Base-by-base conservation (phyloP, 2,797 vertebrate genomes). In the Oreonectes daqikongensis region DNA sequence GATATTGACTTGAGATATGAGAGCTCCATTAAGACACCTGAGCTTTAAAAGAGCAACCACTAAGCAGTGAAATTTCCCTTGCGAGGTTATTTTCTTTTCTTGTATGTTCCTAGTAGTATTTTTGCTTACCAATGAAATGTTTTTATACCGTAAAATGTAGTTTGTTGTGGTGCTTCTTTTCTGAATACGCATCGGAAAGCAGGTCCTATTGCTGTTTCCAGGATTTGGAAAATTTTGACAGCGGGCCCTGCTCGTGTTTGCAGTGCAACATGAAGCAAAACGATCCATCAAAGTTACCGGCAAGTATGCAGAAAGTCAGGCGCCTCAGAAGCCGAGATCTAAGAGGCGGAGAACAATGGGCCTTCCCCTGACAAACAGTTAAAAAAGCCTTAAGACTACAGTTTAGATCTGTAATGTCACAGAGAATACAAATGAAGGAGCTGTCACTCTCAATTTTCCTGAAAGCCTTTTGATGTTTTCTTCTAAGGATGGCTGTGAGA, bases 341-440 rank as follows among this genome's bases (percentile, higher is more conserved):
- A 83, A 93, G 92, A 89, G 86, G 85, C 53, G 88, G 90, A 88
- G 89, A 90, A 85, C 89, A 70, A 80, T 89, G 89, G 88, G 69
- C 87, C 72, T 93, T 57, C 90, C 90, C 92, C 83, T 88, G 90
- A 90, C 84, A 88, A 90, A 89, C 86, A 84, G 89, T 93, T 93
- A 91, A 90, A 91, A 91, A 92, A 91, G 79, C 89, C 83, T 86
- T 85, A 87, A 81, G 78, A 86, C 89, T 86, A 78, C 84, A 86
- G 90, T 93, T 91, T 91, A 90, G 87, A 90, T 89, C 82, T 86
- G 88, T 83, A 80, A 80, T 83, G 83, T 90, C 87, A 89, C 69
- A 35, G 79, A 83, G 92, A 90, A 91, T 91, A 90, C 89, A 90
- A 89, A 91, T 88, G 83, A 92, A 89, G 87, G 81, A 80, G 48